Evolutionary conservation across 2,797 vertebrate genomes (phyloP).

Genomic region (Gallinago solitaria): DNA sequence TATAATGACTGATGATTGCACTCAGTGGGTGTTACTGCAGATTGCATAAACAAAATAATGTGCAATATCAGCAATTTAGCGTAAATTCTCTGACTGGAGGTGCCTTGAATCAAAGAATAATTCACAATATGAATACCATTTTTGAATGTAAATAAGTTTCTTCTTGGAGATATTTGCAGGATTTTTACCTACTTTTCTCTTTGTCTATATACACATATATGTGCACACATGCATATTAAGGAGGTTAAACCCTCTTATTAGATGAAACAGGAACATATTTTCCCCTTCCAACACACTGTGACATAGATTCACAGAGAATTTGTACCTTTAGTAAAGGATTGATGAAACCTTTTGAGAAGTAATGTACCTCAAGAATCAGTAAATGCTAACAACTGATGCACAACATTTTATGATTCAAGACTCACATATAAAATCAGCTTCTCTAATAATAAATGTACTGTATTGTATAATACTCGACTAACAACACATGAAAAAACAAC

Average conservation of each 20-base stretch:
- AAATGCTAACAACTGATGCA: conserved; percentile 45
- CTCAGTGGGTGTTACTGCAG: not conserved
- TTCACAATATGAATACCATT: rapidly evolving
- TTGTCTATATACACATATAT: too few relatives aligned
- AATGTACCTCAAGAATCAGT: conserved; percentile 32
- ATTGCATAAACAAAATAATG: not conserved
- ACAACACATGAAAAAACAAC: conserved; percentile 39
- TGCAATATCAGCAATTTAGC: not conserved
- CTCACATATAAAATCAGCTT: conserved; percentile 34
- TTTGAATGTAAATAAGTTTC: not conserved
- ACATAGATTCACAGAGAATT: conserved; percentile 3
- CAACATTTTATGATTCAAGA: conserved; percentile 29
- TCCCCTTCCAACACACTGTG: not conserved
- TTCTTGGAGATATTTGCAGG: not conserved
- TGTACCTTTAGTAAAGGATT: not conserved
- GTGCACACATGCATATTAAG: rapidly evolving
- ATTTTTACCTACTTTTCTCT: not conserved
- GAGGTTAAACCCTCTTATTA: not conserved
- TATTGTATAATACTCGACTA: conserved; percentile 29
- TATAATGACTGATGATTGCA: not conserved
- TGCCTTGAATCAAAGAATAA: not conserved
- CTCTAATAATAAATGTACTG: conserved; percentile 40
- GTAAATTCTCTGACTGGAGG: not conserved
- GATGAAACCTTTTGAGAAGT: conserved; percentile 54
- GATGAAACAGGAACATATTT: not conserved